These are phyloP conservation scores for Odiellus spinosus DNA, from an alignment of 2,888 invertebrate genomes.

Conservation along the genomic window DNA sequence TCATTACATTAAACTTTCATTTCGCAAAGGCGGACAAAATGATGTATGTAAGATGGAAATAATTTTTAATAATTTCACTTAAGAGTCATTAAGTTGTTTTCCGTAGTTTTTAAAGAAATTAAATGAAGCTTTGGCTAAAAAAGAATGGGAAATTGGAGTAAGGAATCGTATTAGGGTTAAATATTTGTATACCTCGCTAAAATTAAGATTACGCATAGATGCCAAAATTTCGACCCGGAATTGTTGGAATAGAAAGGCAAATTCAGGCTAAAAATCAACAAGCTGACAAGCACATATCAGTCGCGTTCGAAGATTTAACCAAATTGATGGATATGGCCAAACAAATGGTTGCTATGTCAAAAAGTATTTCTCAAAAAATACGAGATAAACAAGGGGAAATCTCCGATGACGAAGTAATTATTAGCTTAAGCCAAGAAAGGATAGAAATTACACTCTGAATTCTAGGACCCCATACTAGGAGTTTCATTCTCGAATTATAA, in stretches of 20 bases:
- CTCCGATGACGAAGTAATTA: conserved; percentile 65
- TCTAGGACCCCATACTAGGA: background rate
- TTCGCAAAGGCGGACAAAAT: conserved; percentile 11
- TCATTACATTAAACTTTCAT: conserved; percentile 2
- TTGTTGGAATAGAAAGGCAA: conserved; percentile 86
- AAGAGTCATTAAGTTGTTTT: background rate
- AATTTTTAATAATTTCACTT: background rate
- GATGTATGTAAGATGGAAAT: background rate
- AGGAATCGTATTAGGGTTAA: too few relatives aligned
- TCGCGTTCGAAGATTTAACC: conserved; percentile 87
- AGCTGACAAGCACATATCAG: conserved; percentile 75
- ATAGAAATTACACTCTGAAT: background rate
- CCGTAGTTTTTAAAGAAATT: conserved; percentile 10
- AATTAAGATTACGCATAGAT: background rate
- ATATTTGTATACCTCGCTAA: background rate
- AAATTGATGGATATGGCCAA: conserved; percentile 91
- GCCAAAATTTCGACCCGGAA: conserved; percentile 40
- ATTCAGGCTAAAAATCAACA: conserved; percentile 77
- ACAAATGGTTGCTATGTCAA: conserved; percentile 88
- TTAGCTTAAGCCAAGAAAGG: conserved; percentile 22
- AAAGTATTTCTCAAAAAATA: conserved; percentile 80
- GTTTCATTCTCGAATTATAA: background rate
- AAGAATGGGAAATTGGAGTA: conserved; percentile 12
- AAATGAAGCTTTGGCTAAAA: conserved; percentile 10
- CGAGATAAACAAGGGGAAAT: conserved; percentile 87